A percentile compares a stretch with the other conserved stretches of the same genome.
These are phyloP conservation scores for Pterocles orientalis DNA, from an alignment of 2,113 vertebrate genomes.

Conservation along the genomic window DNA sequence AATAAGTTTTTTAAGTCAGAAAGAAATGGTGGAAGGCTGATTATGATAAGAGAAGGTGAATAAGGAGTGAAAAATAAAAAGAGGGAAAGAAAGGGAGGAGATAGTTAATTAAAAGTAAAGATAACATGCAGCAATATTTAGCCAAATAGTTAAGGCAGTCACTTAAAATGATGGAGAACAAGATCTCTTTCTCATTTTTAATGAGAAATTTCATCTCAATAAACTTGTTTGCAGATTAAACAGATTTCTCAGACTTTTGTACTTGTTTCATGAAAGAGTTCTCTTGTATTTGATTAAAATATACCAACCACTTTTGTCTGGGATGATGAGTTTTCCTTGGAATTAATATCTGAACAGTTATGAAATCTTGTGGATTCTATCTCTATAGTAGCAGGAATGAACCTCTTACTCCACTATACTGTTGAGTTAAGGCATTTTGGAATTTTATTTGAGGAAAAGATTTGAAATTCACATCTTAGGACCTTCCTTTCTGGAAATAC, in stretches of 20 bases:
- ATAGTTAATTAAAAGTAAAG: neutral
- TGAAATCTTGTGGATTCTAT: neutral
- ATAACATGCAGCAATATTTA: neutral
- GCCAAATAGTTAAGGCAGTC: neutral
- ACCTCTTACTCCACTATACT: neutral
- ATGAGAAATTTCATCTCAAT: neutral
- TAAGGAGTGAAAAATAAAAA: neutral
- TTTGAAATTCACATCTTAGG: neutral
- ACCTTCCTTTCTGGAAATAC: neutral
- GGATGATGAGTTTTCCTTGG: neutral
- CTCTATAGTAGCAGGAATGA: neutral
- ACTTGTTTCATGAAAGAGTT: neutral
- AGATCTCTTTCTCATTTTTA: neutral
- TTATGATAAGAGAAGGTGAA: neutral
- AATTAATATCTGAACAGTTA: neutral
- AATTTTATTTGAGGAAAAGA: neutral
- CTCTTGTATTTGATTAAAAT: neutral
- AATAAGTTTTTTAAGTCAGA: neutral
- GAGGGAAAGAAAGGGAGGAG: neutral
- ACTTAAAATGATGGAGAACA: neutral
- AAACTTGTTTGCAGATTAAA: neutral
- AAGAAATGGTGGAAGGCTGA: neutral
- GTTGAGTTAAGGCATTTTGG: neutral
- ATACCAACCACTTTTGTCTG: neutral
- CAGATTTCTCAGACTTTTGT: neutral